phyloP scores from a whole-genome alignment of 2,113 vertebrate genomes.

The Taxidea taxus region DNA sequence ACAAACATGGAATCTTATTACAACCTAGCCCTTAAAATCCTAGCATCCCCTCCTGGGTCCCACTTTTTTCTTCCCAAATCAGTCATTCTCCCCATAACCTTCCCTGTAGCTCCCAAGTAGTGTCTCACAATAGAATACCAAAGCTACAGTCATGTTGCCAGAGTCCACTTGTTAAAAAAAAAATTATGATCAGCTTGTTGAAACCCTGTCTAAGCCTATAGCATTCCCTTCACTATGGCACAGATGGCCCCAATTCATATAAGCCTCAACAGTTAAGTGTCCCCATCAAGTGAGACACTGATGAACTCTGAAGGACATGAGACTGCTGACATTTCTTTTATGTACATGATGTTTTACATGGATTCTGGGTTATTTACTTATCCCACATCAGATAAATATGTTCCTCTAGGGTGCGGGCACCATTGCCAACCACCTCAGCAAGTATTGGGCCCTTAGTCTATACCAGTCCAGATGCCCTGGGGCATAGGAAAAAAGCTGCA shows the following conservation, averaged over 20 bases:
- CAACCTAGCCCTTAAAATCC: not conserved
- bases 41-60: not conserved
- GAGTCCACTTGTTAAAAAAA: not conserved
- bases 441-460: not conserved
- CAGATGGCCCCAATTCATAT: not conserved
- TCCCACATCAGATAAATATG: not conserved
- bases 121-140: not conserved
- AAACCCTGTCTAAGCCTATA: not conserved
- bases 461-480: not conserved
- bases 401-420: not conserved
- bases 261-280: not conserved
- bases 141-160: not conserved
- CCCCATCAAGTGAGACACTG: not conserved
- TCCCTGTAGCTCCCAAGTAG: not conserved
- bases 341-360: conserved; percentile 14
- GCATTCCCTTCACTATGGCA: not conserved
- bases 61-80: not conserved
- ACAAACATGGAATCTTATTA: not conserved
- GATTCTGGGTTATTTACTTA: conserved; percentile 23
- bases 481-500: not conserved
- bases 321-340: conserved; percentile 35
- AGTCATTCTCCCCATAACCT: not conserved
- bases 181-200: not conserved
- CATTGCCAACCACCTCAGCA: not conserved
- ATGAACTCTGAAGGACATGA: not conserved